These are phyloP conservation scores for Steatornis caripensis DNA, from an alignment of 2,113 vertebrate species.

Conservation along the genomic window DNA sequence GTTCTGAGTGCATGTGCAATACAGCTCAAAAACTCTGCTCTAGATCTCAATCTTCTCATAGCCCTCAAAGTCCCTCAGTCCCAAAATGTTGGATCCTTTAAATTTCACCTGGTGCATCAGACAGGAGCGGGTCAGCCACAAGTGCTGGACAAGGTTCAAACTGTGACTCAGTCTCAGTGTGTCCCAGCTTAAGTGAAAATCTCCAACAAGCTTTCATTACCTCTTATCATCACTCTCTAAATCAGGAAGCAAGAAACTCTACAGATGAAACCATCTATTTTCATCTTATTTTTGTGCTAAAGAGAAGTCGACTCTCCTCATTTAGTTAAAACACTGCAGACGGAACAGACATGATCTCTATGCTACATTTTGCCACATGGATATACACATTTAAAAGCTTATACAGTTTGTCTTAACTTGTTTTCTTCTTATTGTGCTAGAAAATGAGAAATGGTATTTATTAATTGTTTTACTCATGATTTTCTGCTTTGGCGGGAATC, in stretches of 20 bases:
- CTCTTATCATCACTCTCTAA: not conserved
- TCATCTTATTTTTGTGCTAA: not conserved
- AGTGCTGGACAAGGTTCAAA: not conserved
- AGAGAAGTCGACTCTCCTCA: not conserved
- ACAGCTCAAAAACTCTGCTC: not conserved
- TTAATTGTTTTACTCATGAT: not conserved
- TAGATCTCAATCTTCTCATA: not conserved
- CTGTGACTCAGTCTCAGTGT: not conserved
- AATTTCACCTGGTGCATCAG: not conserved
- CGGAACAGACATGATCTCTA: not conserved
- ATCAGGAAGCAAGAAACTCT: not conserved
- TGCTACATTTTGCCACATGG: not conserved
- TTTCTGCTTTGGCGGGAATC: not conserved
- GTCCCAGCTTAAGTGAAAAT: not conserved
- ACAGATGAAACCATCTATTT: not conserved
- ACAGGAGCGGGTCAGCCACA: not conserved
- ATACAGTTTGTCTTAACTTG: not conserved
- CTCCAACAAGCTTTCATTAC: not conserved
- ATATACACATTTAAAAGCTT: not conserved
- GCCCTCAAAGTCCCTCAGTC: not conserved
- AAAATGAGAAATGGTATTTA: not conserved
- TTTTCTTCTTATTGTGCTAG: not conserved
- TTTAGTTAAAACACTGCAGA: not conserved
- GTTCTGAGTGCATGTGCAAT: not conserved
- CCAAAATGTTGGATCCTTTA: not conserved